Evolutionary conservation across 2,888 invertebrate species (phyloP).

Genomic region (Polyploca ridens): DNA sequence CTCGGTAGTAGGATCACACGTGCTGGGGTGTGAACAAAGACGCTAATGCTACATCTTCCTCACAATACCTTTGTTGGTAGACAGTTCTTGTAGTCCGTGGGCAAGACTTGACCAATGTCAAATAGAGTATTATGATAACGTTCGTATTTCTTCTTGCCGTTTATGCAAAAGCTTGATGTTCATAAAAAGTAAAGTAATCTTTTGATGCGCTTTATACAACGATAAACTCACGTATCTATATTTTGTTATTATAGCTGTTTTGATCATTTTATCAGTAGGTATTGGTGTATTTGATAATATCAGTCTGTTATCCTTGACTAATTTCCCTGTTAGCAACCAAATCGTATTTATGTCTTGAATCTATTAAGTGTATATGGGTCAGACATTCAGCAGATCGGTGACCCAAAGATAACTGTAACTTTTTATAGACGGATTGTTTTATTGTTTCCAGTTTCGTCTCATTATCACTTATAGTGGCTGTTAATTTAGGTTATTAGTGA

Average conservation of each 20-base stretch:
- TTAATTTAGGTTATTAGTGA: conserved; percentile 67
- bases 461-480: conserved; percentile 65
- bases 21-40: conserved; percentile 72
- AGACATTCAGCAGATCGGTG: conserved; percentile 61
- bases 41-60: conserved; percentile 75
- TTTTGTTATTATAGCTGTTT: not conserved
- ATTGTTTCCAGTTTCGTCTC: conserved; percentile 68
- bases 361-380: conserved; percentile 36
- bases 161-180: too few species aligned
- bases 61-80: conserved; percentile 68
- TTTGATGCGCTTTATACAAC: not conserved
- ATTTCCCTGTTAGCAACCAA: not conserved
- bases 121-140: conserved; percentile 33
- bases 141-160: too few species aligned
- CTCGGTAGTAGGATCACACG: conserved; percentile 78
- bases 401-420: conserved; percentile 65
- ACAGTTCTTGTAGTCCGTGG: conserved; percentile 55
- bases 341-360: conserved; percentile 14
- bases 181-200: not conserved
- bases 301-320: conserved; percentile 7
- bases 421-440: conserved; percentile 63
- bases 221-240: not conserved
- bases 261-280: not conserved
- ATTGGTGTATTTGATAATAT: not conserved
- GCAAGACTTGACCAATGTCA: conserved; percentile 37